Conservation (phyloP, 2,888 invertebrate species). For the Cerceris rybyensis region DNA sequence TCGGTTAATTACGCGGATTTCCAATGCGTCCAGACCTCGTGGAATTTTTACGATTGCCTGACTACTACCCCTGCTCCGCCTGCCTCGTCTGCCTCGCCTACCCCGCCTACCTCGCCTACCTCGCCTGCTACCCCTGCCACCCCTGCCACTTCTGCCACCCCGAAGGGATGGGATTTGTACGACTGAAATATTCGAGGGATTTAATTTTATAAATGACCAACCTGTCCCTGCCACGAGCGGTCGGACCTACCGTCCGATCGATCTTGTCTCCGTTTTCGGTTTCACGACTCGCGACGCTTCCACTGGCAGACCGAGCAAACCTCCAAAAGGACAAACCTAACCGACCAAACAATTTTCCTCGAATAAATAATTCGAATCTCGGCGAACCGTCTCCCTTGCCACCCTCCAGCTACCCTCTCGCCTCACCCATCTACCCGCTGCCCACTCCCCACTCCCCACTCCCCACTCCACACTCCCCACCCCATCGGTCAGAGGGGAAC, state of each 20-base stretch:
- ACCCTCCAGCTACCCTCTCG: neutral
- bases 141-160: conserved; percentile 13
- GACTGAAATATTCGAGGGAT: conserved; percentile 73
- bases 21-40: conserved; percentile 74
- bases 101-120: no score
- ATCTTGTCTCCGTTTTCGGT: conserved; percentile 52
- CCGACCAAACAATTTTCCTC: conserved; percentile 64
- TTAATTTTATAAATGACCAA: conserved; percentile 72
- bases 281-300: conserved; percentile 8
- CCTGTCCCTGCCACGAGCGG: conserved; percentile 66
- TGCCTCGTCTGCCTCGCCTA: no score
- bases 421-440: neutral
- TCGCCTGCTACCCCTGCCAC: conserved; percentile 6
- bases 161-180: conserved; percentile 58
- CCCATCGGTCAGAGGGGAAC: conserved; percentile 51
- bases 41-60: conserved; percentile 79
- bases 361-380: conserved; percentile 77
- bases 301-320: conserved; percentile 7
- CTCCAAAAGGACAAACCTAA: conserved; percentile 27
- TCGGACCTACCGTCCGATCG: conserved; percentile 49
- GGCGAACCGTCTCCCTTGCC: conserved; percentile 28
- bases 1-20: conserved; percentile 81
- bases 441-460: neutral
- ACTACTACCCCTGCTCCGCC: conserved; percentile 42
- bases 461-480: neutral